Conservation (phyloP, 2,888 invertebrate genomes). For the Zaprionus lineosus region DNA sequence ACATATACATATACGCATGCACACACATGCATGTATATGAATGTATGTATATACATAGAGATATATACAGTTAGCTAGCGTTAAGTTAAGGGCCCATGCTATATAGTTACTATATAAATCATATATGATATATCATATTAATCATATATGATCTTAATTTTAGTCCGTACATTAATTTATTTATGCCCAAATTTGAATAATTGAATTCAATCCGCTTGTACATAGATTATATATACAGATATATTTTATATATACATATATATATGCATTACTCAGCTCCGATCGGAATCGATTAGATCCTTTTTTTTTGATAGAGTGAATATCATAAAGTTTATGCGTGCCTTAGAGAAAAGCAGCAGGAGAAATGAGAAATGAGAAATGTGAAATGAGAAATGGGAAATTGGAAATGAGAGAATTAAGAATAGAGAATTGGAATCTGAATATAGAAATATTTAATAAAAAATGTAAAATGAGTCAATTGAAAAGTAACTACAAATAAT, state of each 20-base stretch:
- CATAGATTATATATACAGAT: no score
- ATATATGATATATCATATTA: no score
- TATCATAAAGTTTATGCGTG: slow-evolving; percentile 34
- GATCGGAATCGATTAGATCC: no score
- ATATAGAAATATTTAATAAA: background rate
- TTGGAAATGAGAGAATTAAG: no score
- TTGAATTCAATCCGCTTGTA: no score
- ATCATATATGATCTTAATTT: slow-evolving; percentile 11
- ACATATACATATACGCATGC: slow-evolving; percentile 12
- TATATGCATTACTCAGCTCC: slow-evolving; percentile 26
- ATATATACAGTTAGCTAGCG: slow-evolving; percentile 10
- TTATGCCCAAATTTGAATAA: slow-evolving; percentile 34
- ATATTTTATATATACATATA: slow-evolving; percentile 6
- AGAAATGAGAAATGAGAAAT: no score
- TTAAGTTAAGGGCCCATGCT: slow-evolving; percentile 45
- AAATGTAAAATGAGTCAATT: slow-evolving; percentile 8
- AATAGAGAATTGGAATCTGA: slow-evolving; percentile 15
- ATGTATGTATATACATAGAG: slow-evolving; percentile 19
- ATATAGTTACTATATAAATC: slow-evolving; percentile 46
- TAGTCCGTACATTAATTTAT: no score
- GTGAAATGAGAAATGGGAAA: no score
- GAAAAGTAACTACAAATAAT: slow-evolving; percentile 8
- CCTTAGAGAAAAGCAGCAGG: no score
- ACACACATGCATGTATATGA: slow-evolving; percentile 17
- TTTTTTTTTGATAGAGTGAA: slow-evolving; percentile 19